These are phyloP conservation scores for Ctenicera cuprea DNA, from an alignment of 2,888 invertebrate species.

Conservation along the genomic window DNA sequence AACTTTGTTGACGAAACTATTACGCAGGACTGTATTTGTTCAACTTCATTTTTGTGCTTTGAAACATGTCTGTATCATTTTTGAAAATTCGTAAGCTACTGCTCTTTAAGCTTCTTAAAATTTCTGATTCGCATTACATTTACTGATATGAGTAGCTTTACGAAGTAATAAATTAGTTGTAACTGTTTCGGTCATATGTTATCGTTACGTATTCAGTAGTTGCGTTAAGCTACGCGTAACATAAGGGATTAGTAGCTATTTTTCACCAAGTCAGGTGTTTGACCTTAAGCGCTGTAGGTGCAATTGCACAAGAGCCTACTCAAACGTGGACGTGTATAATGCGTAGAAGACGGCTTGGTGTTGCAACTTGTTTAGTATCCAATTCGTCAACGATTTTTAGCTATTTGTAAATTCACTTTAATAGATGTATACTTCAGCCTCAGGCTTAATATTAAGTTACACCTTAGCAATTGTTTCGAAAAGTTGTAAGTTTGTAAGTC, in stretches of 20 bases:
- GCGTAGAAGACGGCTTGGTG: too few relatives aligned
- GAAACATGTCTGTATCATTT: too few relatives aligned
- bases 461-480: too few relatives aligned
- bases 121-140: background rate
- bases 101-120: background rate
- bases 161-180: constrained; percentile 15
- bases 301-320: constrained; percentile 43
- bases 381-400: too few relatives aligned
- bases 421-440: background rate
- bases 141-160: background rate
- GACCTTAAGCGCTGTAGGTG: constrained; percentile 43
- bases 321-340: background rate
- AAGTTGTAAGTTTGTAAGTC: too few relatives aligned
- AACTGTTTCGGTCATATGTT: constrained; percentile 18
- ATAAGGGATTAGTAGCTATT: constrained; percentile 39
- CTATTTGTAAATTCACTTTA: too few relatives aligned
- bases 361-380: too few relatives aligned
- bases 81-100: background rate
- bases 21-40: too few relatives aligned
- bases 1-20: too few relatives aligned
- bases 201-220: constrained; percentile 25
- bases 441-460: too few relatives aligned
- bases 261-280: constrained; percentile 47
- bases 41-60: too few relatives aligned
- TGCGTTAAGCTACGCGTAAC: constrained; percentile 34